Percentiles rank a stretch among this genome's conserved stretches.
phyloP scores from a whole-genome alignment of 2,797 vertebrate species.

The Pseudopleuronectes americanus region DNA sequence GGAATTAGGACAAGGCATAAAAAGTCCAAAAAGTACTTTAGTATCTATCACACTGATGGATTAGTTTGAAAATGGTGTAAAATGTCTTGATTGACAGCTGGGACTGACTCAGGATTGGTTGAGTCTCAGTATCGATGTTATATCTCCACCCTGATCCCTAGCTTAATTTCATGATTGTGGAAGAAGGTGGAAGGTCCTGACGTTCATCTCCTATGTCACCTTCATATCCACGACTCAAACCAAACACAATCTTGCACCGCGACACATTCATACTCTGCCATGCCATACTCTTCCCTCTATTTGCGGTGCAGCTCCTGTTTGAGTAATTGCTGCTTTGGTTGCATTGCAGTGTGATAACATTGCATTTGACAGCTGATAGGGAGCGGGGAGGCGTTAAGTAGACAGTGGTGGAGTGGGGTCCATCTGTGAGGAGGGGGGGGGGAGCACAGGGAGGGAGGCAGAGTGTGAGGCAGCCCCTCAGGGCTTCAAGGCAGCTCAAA shows the following conservation, averaged over 20 bases:
- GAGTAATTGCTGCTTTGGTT: conserved; percentile 61
- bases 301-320: conserved; percentile 30
- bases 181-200: too few relatives aligned
- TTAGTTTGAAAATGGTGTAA: too few relatives aligned
- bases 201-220: too few relatives aligned
- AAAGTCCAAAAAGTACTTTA: too few relatives aligned
- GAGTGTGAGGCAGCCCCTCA: conserved; percentile 54
- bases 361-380: conserved; percentile 70
- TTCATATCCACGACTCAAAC: conserved; percentile 2
- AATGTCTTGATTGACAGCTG: too few relatives aligned
- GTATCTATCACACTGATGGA: too few relatives aligned
- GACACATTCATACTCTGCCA: not conserved
- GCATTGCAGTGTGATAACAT: conserved; percentile 54
- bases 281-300: conserved; percentile 24
- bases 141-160: too few relatives aligned
- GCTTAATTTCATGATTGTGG: too few relatives aligned
- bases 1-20: too few relatives aligned
- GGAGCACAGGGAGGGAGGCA: conserved; percentile 15
- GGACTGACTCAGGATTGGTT: too few relatives aligned
- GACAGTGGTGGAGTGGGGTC: conserved; percentile 69
- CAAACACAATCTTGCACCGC: conserved; percentile 4
- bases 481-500: conserved; percentile 60
- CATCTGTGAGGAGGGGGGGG: conserved; percentile 61
- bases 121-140: too few relatives aligned
- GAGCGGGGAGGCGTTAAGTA: conserved; percentile 64